phyloP scores from a whole-genome alignment of 1,140 invertebrate genomes.

The Neotoxoptera formosana region DNA sequence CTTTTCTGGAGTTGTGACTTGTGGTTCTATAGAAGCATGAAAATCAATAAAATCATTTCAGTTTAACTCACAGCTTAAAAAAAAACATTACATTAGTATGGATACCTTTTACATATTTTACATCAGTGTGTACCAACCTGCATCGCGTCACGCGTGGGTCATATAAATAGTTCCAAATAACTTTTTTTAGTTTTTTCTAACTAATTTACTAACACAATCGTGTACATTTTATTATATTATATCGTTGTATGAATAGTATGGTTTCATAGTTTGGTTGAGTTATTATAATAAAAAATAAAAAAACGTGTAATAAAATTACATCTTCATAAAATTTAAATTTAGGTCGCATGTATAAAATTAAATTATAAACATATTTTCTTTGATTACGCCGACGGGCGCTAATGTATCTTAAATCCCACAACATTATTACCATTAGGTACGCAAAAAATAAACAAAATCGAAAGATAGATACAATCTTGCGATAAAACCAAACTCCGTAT shows the following conservation, averaged over 20 bases:
- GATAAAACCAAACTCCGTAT: not conserved
- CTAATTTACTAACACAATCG: not conserved
- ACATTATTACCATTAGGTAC: not conserved
- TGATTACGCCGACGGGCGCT: not conserved
- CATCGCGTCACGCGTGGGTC: not conserved
- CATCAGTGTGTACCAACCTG: too few relatives aligned
- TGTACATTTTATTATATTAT: not conserved
- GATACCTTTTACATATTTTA: not conserved
- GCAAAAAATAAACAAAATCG: conserved; percentile 4
- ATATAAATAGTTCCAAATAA: not conserved
- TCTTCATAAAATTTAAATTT: conserved; percentile 11
- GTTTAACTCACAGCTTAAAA: not conserved
- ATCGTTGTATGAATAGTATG: not conserved
- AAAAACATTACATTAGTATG: conserved; percentile 11
- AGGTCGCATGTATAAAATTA: not conserved
- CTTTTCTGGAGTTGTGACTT: not conserved
- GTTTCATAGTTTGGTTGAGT: not conserved
- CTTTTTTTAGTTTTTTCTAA: not conserved
- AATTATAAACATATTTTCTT: conserved; percentile 5
- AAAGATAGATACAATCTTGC: not conserved
- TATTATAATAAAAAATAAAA: conserved; percentile 8
- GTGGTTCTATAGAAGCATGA: not conserved
- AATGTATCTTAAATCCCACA: not conserved
- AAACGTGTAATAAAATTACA: not conserved
- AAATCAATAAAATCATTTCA: not conserved